Evolutionary conservation across 2,797 vertebrate genomes (phyloP), one percentile per base, ranked within the genome.

Genomic region (Leptodactylus fallax): DNA sequence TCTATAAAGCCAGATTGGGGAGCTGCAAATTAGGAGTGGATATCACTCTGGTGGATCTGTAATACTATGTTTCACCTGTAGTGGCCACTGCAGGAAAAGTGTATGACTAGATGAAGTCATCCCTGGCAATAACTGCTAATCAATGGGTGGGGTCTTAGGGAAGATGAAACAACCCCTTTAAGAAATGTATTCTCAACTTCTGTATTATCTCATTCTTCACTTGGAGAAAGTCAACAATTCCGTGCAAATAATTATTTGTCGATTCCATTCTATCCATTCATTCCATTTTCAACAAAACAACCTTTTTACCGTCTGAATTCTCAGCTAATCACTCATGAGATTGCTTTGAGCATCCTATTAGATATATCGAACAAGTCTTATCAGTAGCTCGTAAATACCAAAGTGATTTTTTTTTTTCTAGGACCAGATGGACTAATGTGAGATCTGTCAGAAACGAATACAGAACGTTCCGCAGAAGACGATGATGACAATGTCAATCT

Each of bases 401-500:
- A 84, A 78, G 13, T 45, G n/a, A 88, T 80, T 79, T 88, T 67
- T 80, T 79, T 88, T 67, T 84, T 36, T 36, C 36, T 36, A 36
- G 36, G 36, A 36, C 36, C 36, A 36, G 36, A 36, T 36, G 76
- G 81, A 72, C 63, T 84, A 85, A 88, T 88, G 81, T 79, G 77
- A 79, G 72, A 87, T 58, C 47, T 56, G 72, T 78, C 80, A 78
- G 51, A 78, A 83, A 55, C 16, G 60, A 55, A 85, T 47, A 45
- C 19, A 27, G 45, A 67, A 67, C 58, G 81, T 71, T 79, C 87
- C 16, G 60, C 81, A 36, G 65, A 84, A 60, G 87, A 13, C 17
- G 47, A 88, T 85, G 85, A 80, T 80, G 14, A 17, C 56, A 6
- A 13, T 81, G 82, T 84, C 87, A 85, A 36, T 85, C 82, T 67